These are phyloP conservation scores for Elmis aenea DNA, from an alignment of 2,888 invertebrate genomes.

Conservation along the genomic window DNA sequence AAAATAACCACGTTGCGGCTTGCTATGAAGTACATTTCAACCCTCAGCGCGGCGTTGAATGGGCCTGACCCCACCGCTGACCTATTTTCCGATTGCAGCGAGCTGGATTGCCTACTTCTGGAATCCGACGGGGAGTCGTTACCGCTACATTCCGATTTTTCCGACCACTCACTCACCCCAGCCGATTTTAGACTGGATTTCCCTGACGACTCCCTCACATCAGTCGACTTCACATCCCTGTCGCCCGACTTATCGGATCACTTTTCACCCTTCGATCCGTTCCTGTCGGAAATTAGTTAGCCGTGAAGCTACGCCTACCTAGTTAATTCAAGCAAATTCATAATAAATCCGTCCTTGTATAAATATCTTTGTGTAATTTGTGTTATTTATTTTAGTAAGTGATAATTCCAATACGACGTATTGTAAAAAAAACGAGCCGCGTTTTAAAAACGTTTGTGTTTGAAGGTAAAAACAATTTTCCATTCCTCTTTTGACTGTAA, in stretches of 20 bases:
- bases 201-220: conserved; percentile 40
- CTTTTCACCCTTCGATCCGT: conserved; percentile 40
- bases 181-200: conserved; percentile 43
- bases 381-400: conserved; percentile 18
- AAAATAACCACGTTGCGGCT: conserved; percentile 63
- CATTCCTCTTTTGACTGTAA: conserved; percentile 4
- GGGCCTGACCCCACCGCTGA: conserved; percentile 26
- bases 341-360: too few species aligned
- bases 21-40: conserved; percentile 64
- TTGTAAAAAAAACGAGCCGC: conserved; percentile 16
- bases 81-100: conserved; percentile 39
- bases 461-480: conserved; percentile 1
- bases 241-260: conserved; percentile 42
- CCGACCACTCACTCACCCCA: conserved; percentile 42
- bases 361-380: conserved; percentile 5
- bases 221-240: conserved; percentile 39
- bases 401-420: conserved; percentile 15
- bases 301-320: too few species aligned
- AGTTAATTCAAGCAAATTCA: too few species aligned
- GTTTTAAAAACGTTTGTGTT: too few species aligned
- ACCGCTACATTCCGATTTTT: conserved; percentile 40
- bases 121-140: conserved; percentile 41
- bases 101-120: conserved; percentile 31
- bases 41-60: conserved; percentile 39
- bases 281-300: conserved; percentile 35